A percentile compares a stretch with the other conserved stretches of the same genome.
Conservation (phyloP, 1,140 invertebrate genomes). For the Anoplophora glabripennis region DNA sequence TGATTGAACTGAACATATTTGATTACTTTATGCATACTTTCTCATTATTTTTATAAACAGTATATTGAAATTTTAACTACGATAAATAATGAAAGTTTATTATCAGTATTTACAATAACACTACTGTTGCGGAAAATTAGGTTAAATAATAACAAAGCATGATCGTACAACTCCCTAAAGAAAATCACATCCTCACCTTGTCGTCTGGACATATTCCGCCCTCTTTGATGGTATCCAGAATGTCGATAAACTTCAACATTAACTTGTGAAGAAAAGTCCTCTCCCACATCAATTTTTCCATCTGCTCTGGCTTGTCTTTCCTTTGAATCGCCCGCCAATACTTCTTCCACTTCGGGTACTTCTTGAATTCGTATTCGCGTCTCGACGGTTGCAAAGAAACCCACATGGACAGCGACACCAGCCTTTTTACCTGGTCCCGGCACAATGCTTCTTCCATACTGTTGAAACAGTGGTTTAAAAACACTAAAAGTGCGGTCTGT, state of each 20-base stretch:
- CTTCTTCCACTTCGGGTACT: conserved; percentile 86
- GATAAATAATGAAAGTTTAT: no score
- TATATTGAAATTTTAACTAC: no score
- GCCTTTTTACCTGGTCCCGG: conserved; percentile 83
- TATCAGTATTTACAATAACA: no score
- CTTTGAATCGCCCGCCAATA: conserved; percentile 89
- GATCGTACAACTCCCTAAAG: no score
- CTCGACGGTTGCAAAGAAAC: conserved; percentile 79
- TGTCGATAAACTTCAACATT: conserved; percentile 86
- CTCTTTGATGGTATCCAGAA: conserved; percentile 73
- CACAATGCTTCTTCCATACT: conserved; percentile 95
- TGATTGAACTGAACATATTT: no score
- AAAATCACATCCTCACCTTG: conserved; percentile 46
- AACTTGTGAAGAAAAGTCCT: conserved; percentile 82
- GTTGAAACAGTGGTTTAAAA: conserved; percentile 95
- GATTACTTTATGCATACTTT: no score
- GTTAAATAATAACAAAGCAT: no score
- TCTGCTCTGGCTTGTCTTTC: conserved; percentile 72
- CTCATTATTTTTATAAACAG: no score
- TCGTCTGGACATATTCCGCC: conserved; percentile 59
- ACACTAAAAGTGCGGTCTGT: conserved; percentile 83
- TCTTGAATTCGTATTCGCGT: conserved; percentile 81
- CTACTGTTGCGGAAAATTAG: no score
- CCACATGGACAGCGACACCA: conserved; percentile 95
- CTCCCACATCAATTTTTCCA: conserved; percentile 80